Base-by-base conservation (phyloP, 2,113 vertebrate species). In the Puffinus mauretanicus region DNA sequence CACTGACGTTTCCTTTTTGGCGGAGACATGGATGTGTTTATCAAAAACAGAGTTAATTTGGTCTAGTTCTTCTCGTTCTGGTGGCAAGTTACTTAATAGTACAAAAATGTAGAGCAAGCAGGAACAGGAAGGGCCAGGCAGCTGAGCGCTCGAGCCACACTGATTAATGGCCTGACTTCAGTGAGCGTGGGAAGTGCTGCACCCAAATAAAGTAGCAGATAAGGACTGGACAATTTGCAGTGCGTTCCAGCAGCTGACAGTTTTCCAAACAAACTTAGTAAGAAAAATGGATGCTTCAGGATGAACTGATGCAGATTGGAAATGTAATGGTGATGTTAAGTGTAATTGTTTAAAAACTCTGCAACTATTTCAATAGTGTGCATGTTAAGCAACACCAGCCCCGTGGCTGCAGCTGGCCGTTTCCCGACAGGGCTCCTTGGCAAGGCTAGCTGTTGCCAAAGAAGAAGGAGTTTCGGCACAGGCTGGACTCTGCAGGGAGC, bases 111-210 rank as follows among this genome's bases (percentile, higher is more conserved):
- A 46, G 60, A 73, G 54, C 81, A 66, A 83, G 66, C 8, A 27
- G 82, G 55, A 91, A 81, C n/a, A 67, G 94, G 86, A 86, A 69
- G 88, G 93, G 72, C 51, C 49, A 65, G 80, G 61, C 82, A 58
- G 46, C 44, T 0, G 0, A 44, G 60, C 3, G 5, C n/a, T 64
- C 32, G 64, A 83, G 77, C 72, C 38, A 6, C 7, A 1, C 36
- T 12, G 62, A 55, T 76, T 38, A 71, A 55, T 24, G 34, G 8
- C 25, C 36, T 0, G 2, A 3, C 14, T 27, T 22, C 0, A 0
- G 25, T 3, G 32, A 1, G 1, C 1, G 4, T 38, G 58, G 66
- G 75, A 82, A 85, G 65, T 0, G 0, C 57, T 79, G 82, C 30
- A 44, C 44, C 14, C 6, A 2, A 34, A 24, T 8, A 46, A 67